These are phyloP conservation scores for Episyrphus balteatus DNA, from an alignment of 1,140 invertebrate species.

Conservation along the genomic window DNA sequence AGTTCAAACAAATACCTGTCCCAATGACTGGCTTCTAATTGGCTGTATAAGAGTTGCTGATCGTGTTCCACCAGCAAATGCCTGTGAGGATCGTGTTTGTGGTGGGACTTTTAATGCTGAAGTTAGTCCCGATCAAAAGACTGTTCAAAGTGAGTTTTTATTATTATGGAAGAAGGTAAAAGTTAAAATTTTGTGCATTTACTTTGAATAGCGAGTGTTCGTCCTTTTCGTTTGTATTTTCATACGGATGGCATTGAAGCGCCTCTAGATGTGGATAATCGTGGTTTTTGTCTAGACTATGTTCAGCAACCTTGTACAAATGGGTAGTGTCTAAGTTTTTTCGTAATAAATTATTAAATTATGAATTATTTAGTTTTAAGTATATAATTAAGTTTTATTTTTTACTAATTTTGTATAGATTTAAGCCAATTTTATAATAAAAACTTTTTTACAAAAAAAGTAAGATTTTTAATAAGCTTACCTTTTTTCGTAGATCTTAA, in stretches of 20 bases:
- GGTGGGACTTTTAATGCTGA: constrained; percentile 42
- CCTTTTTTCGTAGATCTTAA: too few relatives aligned
- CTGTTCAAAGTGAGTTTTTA: constrained; percentile 41
- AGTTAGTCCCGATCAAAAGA: constrained; percentile 31
- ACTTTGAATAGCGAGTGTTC: constrained; percentile 51
- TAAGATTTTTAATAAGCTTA: too few relatives aligned
- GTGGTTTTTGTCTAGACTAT: constrained; percentile 72
- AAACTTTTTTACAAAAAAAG: too few relatives aligned
- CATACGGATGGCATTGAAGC: constrained; percentile 65
- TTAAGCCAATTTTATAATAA: constrained; percentile 18
- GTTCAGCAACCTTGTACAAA: constrained; percentile 74
- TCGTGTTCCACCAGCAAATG: constrained; percentile 24
- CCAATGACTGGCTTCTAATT: constrained; percentile 64
- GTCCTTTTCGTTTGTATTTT: constrained; percentile 64
- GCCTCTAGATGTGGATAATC: constrained; percentile 58
- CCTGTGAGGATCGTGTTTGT: constrained; percentile 43
- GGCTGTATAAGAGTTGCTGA: constrained; percentile 51
- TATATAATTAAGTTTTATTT: constrained; percentile 28
- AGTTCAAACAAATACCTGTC: constrained; percentile 45
- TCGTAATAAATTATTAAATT: neutral
- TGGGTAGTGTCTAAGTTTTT: constrained; percentile 16
- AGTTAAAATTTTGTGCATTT: too few relatives aligned
- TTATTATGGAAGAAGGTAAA: neutral
- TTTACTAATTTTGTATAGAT: constrained; percentile 27
- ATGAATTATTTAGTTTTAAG: neutral